phyloP scores from a whole-genome alignment of 2,888 invertebrate genomes.

The Tetheella fluctuosa region DNA sequence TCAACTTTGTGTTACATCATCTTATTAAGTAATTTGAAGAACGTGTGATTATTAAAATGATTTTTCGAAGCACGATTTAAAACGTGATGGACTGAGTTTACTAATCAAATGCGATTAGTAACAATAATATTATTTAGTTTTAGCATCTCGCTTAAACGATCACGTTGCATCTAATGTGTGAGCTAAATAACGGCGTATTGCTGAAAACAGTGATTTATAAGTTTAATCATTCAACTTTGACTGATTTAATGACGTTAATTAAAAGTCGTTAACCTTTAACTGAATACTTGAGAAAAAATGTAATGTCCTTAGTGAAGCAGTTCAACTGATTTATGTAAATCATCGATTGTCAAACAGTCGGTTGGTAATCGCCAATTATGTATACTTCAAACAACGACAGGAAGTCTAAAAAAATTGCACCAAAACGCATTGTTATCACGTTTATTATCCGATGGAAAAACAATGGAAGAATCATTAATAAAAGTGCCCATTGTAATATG shows the following conservation, averaged over 20 bases:
- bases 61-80: too few species aligned
- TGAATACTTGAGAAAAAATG: background rate
- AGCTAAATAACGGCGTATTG: constrained; percentile 21
- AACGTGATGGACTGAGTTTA: background rate
- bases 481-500: constrained; percentile 66
- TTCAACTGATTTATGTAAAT: constrained; percentile 19
- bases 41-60: background rate
- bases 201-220: constrained; percentile 31
- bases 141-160: constrained; percentile 41
- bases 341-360: constrained; percentile 17
- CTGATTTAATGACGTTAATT: background rate
- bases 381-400: constrained; percentile 54
- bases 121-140: constrained; percentile 47
- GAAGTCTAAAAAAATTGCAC: constrained; percentile 64
- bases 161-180: constrained; percentile 56
- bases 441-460: constrained; percentile 64
- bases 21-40: background rate
- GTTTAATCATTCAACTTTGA: background rate
- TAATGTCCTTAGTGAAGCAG: background rate
- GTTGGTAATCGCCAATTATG: constrained; percentile 42
- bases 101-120: too few species aligned
- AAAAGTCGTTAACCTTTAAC: background rate
- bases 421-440: constrained; percentile 59
- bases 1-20: background rate
- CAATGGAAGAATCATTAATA: constrained; percentile 71